Evolutionary conservation across 1,140 invertebrate genomes (phyloP), one percentile per base, ranked within the genome.

Genomic region (Drosophila hydei): DNA sequence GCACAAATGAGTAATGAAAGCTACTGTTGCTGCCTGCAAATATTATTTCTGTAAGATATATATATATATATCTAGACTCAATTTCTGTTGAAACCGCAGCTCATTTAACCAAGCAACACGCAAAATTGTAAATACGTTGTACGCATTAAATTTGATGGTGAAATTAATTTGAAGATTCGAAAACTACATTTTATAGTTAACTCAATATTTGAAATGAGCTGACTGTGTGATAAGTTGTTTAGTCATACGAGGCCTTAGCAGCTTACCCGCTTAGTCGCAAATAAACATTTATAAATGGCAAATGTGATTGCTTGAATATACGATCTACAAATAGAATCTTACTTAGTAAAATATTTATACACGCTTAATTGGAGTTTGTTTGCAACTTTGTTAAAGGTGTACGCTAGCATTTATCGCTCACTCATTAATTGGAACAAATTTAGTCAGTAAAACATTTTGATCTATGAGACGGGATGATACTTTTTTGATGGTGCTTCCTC

Each of bases 121-220:
- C 9, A 30, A 38, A 23, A 52, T 21, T 62, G 47, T 12, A 52
- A 52, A 52, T 42, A 18, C 7, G 33, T 27, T 42, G 27, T 12
- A 7, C 6, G 11, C 9, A 36, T 25, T 38, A 8, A 54, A 21
- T 21, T 42, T 14, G 33, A 11, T 40, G 12, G 5, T 55, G 33
- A 14, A 25, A 38, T 19, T 21, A 8, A 7, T 40, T 38, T 38
- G 16, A 14, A 11, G 19, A 18, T n/a, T n/a, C 18, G 48, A 3
- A 6, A 23, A 25, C 0, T 48, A 14, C 6, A 16, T 0, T 18
- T 16, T 27, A 16, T 25, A 38, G 33, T 14, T 23, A 14, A 36
- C 36, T 12, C 33, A 54, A 40, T 54, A 54, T 40, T 54, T 54
- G 3, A 36, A 54, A 54, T 38, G 12, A 33, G 51, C 43, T 12